Conservation (phyloP, 2,797 vertebrate species). For the Acanthopagrus latus region DNA sequence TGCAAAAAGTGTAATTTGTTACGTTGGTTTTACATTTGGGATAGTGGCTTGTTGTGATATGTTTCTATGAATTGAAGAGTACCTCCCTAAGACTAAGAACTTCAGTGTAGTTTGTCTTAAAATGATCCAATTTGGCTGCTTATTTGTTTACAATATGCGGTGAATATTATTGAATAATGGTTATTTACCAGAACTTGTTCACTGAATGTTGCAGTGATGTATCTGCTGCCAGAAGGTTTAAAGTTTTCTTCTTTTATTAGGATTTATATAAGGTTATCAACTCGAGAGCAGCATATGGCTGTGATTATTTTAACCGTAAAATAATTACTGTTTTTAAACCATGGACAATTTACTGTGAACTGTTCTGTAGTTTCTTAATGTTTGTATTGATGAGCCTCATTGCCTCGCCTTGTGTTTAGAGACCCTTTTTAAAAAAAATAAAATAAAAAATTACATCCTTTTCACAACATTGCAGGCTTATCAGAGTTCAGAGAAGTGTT, state of each 20-base stretch:
- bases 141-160: neutral
- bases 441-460: too few relatives aligned
- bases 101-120: neutral
- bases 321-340: slow-evolving; percentile 65
- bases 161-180: neutral
- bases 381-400: slow-evolving; percentile 78
- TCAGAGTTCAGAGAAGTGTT: slow-evolving; percentile 43
- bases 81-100: neutral
- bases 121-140: neutral
- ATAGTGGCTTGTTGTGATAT: neutral
- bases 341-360: slow-evolving; percentile 73
- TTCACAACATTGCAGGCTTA: slow-evolving; percentile 44
- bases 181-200: slow-evolving; percentile 4
- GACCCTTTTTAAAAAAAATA: too few relatives aligned
- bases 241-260: slow-evolving; percentile 21
- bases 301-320: slow-evolving; percentile 71
- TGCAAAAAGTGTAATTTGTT: neutral
- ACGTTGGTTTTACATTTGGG: neutral
- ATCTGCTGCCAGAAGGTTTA: slow-evolving; percentile 17
- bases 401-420: slow-evolving; percentile 59
- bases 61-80: neutral
- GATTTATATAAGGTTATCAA: slow-evolving; percentile 67
- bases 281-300: slow-evolving; percentile 71
- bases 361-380: slow-evolving; percentile 64
- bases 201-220: slow-evolving; percentile 1